These are phyloP conservation scores for Fundulus diaphanus DNA, from an alignment of 2,797 vertebrate genomes.

Conservation along the genomic window DNA sequence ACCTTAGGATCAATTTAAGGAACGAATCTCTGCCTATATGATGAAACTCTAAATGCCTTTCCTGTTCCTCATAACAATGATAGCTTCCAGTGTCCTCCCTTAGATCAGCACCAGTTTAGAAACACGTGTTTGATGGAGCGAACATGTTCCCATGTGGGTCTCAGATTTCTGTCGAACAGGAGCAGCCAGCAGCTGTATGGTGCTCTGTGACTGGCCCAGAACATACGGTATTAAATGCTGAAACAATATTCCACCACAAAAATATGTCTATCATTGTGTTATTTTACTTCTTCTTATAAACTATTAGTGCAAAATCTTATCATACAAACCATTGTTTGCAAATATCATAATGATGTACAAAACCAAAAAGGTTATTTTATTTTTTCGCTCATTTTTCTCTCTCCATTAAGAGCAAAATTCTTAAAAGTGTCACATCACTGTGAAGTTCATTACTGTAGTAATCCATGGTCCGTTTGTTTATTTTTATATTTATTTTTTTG, in stretches of 20 bases:
- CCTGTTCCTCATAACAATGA: neutral
- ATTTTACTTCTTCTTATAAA: neutral
- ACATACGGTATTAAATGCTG: neutral
- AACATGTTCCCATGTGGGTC: neutral
- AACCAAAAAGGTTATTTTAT: neutral
- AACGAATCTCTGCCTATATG: neutral
- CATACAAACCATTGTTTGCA: neutral
- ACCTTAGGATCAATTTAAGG: neutral
- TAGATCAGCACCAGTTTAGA: neutral
- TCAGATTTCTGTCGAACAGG: neutral
- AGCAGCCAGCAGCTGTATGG: neutral
- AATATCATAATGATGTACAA: neutral
- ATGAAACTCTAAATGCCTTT: neutral
- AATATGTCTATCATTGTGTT: neutral
- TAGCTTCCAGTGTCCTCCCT: neutral
- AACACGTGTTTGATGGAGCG: neutral
- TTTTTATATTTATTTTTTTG: neutral
- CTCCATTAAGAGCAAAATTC: neutral
- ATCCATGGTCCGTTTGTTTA: neutral
- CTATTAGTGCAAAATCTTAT: too few relatives aligned
- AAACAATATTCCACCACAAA: neutral
- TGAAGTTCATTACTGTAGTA: neutral
- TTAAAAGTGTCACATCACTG: too few relatives aligned
- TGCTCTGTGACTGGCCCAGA: neutral
- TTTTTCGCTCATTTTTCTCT: neutral